Base-by-base conservation (phyloP, 2,888 invertebrate species). In the Prosopocoilus inquinatus region DNA sequence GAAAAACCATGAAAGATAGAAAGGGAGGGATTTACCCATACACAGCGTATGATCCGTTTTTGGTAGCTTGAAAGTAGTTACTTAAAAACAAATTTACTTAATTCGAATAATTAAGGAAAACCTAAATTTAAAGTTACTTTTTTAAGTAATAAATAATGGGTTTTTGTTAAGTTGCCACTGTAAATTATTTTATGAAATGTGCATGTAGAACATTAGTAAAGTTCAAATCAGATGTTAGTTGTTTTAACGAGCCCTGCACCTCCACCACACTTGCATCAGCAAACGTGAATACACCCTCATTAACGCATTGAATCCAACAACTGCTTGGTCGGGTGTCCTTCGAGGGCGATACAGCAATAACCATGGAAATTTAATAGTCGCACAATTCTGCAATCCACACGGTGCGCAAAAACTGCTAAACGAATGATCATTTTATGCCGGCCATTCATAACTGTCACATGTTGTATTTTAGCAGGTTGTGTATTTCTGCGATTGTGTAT, bases 311-410 rank as follows among this genome's bases (percentile, higher is more conserved):
- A 16, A 34, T 20, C 50, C 50, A 34, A 47, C 55, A 55, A 55
- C 50, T 55, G 55, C 50, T 55, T 50, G 59, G 56, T 28, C 20
- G 20, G 55, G 49, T 57, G 59, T 60, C 62, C 61, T 62, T 59
- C 67, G 62, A 64, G 67, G 61, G 64, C 59, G 62, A 61, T 58
- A 50, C 60, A 55, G 62, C 69, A 71, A 71, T 66, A 65, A 64
- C 63, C 69, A 70, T 68, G 69, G 72, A 74, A 74, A 73, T 74
- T 73, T 72, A 72, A 73, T 72, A 70, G 70, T 63, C 60, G 64
- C 64, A 69, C 70, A 71, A 70, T 71, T 68, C 70, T 65, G 65
- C 67, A 68, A 68, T 70, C 67, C 64, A 59, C 61, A 64, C 63
- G 60, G 62, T 56, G 57, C 59, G 64, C 66, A 71, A 71, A 71